These are phyloP conservation scores for Python bivittatus DNA, from an alignment of 2,113 vertebrate genomes.

Conservation along the genomic window DNA sequence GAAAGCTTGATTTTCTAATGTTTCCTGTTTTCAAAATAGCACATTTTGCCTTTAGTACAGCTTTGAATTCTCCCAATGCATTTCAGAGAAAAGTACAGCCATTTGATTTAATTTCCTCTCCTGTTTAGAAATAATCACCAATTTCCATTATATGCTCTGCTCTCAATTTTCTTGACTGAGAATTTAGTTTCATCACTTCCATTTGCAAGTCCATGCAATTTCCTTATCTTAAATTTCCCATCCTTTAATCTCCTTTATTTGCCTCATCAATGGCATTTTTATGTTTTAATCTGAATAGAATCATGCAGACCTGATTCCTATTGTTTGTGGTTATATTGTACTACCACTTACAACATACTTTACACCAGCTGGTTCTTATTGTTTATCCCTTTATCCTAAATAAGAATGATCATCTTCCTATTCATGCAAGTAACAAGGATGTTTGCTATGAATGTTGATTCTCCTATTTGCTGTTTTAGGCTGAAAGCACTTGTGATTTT, in stretches of 20 bases:
- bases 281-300: conserved; percentile 22
- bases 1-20: conserved; percentile 20
- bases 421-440: conserved; percentile 31
- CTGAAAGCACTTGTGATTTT: conserved; percentile 62
- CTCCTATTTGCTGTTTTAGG: conserved; percentile 53
- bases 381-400: conserved; percentile 40
- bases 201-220: conserved; percentile 42
- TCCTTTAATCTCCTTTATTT: conserved; percentile 43
- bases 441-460: conserved; percentile 58
- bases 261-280: not conserved
- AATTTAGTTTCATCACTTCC: conserved; percentile 28
- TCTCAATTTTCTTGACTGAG: conserved; percentile 18
- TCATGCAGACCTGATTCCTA: conserved; percentile 40
- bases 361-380: conserved; percentile 54
- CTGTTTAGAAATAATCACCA: conserved; percentile 42
- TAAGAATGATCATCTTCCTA: conserved; percentile 51
- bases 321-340: conserved; percentile 31
- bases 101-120: conserved; percentile 47
- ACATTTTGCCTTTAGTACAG: conserved; percentile 29
- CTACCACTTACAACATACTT: conserved; percentile 50
- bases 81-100: fast-evolving
- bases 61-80: conserved; percentile 32
- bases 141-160: conserved; percentile 16
- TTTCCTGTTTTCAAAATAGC: conserved; percentile 22
- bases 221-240: conserved; percentile 60